Conservation (phyloP, 2,113 vertebrate genomes). For the Urocynchramus pylzowi region DNA sequence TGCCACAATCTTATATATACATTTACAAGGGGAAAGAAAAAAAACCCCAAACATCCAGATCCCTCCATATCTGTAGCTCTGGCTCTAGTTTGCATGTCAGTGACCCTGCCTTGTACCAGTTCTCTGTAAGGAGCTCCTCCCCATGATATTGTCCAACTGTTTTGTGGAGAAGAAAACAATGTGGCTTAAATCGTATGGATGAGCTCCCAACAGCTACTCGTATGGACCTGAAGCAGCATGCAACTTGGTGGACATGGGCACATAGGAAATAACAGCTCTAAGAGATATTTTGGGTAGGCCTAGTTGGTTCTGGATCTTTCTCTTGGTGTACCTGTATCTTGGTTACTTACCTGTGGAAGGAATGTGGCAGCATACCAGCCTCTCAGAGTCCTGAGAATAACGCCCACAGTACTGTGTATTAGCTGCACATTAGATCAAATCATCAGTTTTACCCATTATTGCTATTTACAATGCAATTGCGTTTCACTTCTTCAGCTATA, state of each 20-base stretch:
- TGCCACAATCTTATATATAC: neutral
- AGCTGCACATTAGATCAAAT: neutral
- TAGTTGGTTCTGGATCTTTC: neutral
- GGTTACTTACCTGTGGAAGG: neutral
- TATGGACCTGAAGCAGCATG: neutral
- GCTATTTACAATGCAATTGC: neutral
- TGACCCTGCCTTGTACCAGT: neutral
- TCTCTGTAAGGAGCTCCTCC: neutral
- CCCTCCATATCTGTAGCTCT: neutral
- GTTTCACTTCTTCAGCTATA: neutral
- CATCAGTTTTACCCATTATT: neutral
- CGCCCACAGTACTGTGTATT: neutral
- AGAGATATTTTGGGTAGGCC: neutral
- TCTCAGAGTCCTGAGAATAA: neutral
- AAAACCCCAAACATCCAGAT: neutral
- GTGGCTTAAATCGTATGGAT: neutral
- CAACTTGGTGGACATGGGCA: too few relatives aligned
- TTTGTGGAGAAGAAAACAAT: neutral
- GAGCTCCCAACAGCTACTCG: neutral
- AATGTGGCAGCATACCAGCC: neutral
- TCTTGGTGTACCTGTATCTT: neutral
- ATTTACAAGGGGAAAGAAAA: neutral
- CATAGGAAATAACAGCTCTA: accelerated
- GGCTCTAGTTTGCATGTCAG: neutral
- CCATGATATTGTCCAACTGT: neutral